These are phyloP conservation scores for Potamilus streckersoni DNA, from an alignment of 1,140 invertebrate genomes.

Conservation along the genomic window DNA sequence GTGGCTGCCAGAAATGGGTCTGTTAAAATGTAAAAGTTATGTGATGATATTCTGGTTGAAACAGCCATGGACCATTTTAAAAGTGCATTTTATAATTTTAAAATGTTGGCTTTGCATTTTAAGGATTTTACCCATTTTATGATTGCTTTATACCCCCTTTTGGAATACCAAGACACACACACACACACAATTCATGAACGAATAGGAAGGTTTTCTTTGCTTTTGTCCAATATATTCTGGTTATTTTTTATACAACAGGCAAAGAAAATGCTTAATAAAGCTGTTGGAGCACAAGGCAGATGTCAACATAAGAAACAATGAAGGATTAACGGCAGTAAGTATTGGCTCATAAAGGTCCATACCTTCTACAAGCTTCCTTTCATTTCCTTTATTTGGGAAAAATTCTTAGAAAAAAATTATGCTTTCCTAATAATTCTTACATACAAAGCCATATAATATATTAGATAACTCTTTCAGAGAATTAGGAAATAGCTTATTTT, in stretches of 20 bases:
- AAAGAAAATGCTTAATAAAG: constrained; percentile 59
- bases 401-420: no score
- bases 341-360: neutral
- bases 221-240: neutral
- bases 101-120: neutral
- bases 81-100: neutral
- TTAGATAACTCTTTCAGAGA: no score
- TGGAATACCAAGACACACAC: no score
- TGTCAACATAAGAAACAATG: constrained; percentile 61
- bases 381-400: no score
- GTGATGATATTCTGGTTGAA: neutral
- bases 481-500: no score
- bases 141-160: no score
- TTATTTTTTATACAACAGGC: constrained; percentile 42
- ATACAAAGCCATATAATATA: no score
- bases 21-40: neutral
- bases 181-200: neutral
- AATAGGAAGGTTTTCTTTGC: neutral
- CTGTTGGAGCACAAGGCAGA: constrained; percentile 57
- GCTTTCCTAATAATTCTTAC: no score
- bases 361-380: no score
- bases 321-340: constrained; percentile 62
- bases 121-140: no score
- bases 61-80: neutral
- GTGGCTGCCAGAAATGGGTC: no score